Percentiles rank a stretch among this genome's conserved stretches.
Evolutionary conservation across 1,140 invertebrate genomes (phyloP).

Genomic region (Dolichoris vasculosae): DNA sequence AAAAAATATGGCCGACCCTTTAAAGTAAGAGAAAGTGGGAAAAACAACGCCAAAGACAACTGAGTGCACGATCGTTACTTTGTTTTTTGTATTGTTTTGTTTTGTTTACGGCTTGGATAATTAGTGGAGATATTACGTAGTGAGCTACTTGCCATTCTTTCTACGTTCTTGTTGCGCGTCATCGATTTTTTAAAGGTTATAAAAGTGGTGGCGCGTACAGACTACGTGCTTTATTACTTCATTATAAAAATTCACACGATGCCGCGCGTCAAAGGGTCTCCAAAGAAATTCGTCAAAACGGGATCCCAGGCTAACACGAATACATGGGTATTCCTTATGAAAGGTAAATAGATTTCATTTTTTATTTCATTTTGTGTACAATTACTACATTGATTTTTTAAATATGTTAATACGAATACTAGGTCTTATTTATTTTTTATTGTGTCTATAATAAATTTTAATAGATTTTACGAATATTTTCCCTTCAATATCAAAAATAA

Average conservation of each 20-base stretch:
- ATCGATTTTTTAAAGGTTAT: slow-evolving; percentile 47
- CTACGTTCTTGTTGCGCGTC: background rate
- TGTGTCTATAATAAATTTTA: background rate
- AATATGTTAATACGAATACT: background rate
- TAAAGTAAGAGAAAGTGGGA: slow-evolving; percentile 3
- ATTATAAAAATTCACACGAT: slow-evolving; percentile 70
- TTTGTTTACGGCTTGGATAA: background rate
- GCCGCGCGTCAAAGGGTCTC: slow-evolving; percentile 76
- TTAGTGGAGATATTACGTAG: background rate
- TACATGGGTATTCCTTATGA: slow-evolving; percentile 80
- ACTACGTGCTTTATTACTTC: background rate
- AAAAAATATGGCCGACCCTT: background rate
- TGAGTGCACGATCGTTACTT: background rate
- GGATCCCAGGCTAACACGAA: slow-evolving; percentile 70
- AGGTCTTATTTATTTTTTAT: background rate
- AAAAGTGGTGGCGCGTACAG: slow-evolving; percentile 1
- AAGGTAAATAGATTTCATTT: slow-evolving; percentile 72
- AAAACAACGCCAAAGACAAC: background rate
- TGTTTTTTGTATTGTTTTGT: too few species aligned
- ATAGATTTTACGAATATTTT: background rate
- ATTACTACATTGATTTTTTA: background rate
- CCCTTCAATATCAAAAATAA: too few species aligned
- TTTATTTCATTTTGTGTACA: background rate
- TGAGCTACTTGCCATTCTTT: background rate
- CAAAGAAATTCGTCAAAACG: slow-evolving; percentile 76